Conservation (phyloP, 92 coral and sea anemone species). For the Zoanthus sansibaricus region DNA sequence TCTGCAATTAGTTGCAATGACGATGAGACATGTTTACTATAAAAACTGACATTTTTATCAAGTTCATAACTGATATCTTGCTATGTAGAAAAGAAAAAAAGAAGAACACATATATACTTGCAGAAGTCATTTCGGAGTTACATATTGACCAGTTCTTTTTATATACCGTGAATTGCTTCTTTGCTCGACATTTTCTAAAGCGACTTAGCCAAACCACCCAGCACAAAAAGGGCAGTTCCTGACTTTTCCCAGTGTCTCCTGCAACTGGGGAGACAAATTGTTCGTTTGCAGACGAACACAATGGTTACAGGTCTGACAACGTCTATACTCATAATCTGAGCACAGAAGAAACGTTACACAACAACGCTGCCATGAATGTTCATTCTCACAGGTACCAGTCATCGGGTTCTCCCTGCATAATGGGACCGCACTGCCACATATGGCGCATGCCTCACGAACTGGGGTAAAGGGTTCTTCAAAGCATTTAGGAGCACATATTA, state of each 20-base stretch:
- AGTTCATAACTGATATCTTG: too few relatives aligned
- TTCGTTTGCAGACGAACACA: slow-evolving; percentile 50
- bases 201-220: slow-evolving; percentile 52
- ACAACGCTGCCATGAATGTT: slow-evolving; percentile 65
- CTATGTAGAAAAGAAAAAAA: too few relatives aligned
- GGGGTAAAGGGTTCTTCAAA: neutral
- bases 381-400: slow-evolving; percentile 57
- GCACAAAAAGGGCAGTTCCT: slow-evolving; percentile 58
- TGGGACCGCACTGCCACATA: slow-evolving; percentile 54
- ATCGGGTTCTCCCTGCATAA: slow-evolving; percentile 36
- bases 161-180: neutral
- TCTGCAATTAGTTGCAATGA: too few relatives aligned
- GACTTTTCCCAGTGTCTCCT: neutral
- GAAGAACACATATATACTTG: too few relatives aligned
- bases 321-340: slow-evolving; percentile 34
- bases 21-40: too few relatives aligned
- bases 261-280: slow-evolving; percentile 45
- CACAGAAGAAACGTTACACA: slow-evolving; percentile 53
- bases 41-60: too few relatives aligned
- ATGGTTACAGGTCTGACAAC: slow-evolving; percentile 61
- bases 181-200: neutral
- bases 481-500: neutral
- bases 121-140: too few relatives aligned
- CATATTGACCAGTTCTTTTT: too few relatives aligned
- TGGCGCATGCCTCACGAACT: slow-evolving; percentile 45